phyloP scores from a whole-genome alignment of 2,797 vertebrate species.

The Cirrhinus mrigala region DNA sequence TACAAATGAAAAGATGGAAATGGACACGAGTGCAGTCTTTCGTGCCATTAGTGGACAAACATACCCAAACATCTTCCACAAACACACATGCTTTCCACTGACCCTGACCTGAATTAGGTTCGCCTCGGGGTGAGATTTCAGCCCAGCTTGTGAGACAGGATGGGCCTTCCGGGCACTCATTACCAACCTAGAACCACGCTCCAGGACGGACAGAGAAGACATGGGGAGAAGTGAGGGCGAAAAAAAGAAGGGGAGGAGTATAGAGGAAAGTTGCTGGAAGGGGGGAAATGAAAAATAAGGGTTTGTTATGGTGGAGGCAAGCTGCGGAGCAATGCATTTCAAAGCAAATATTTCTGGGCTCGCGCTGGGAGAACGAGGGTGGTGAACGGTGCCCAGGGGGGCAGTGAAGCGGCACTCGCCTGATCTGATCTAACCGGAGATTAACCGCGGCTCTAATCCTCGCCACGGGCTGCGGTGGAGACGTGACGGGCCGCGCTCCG shows the following conservation, averaged over 20 bases:
- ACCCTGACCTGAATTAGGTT: slow-evolving; percentile 45
- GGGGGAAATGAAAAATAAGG: slow-evolving; percentile 11
- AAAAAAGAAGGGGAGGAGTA: not conserved
- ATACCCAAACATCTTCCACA: slow-evolving; percentile 27
- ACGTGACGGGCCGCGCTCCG: not conserved
- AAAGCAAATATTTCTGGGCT: slow-evolving; percentile 51
- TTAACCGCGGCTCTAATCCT: slow-evolving; percentile 55
- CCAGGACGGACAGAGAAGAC: slow-evolving; percentile 38
- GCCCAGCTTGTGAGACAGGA: not conserved
- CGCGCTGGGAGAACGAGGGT: not conserved
- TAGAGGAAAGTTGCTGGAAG: slow-evolving; percentile 43
- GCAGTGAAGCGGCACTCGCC: slow-evolving; percentile 21
- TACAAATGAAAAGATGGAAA: slow-evolving; percentile 19
- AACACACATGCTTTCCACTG: slow-evolving; percentile 36
- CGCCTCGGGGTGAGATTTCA: slow-evolving; percentile 41
- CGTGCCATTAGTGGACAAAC: slow-evolving; percentile 41
- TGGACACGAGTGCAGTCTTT: not conserved
- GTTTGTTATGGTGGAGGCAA: slow-evolving; percentile 47
- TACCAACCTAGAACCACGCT: slow-evolving; percentile 44
- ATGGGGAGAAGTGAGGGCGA: slow-evolving; percentile 10
- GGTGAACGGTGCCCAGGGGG: slow-evolving; percentile 33
- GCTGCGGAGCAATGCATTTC: slow-evolving; percentile 53
- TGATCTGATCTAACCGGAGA: slow-evolving; percentile 58
- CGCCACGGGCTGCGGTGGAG: slow-evolving; percentile 21
- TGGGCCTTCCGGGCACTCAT: slow-evolving; percentile 40